Evolutionary conservation across 1,140 invertebrate genomes (phyloP), one percentile per base, ranked within the genome.

Genomic region (Scaptodrosophila lebanonensis): DNA sequence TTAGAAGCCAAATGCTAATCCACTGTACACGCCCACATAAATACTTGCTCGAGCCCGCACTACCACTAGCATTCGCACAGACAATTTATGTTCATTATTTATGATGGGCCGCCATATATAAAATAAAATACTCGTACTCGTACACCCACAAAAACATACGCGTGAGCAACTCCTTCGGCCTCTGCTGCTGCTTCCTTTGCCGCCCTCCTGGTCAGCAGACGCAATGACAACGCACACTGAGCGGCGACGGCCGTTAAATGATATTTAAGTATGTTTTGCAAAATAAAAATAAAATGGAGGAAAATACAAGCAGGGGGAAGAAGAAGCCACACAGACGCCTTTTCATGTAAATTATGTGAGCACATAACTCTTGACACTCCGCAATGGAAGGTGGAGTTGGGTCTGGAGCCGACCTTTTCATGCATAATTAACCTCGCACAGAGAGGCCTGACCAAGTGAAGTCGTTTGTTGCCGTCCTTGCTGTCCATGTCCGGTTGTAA

Each of bases 11-110:
- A 60, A 59, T 49, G 56, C 51, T 29, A 33, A 18, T 11, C 18
- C 42, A 25, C 18, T 30, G 13, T 43, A 39, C 3, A 33, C n/a
- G 20, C 8, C 20, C 32, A 42, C 18, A 60, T 25, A 36, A 33
- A 7, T 29, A 52, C 25, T 25, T 5, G 32, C 30, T 20, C n/a
- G n/a, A 36, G 5, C 6, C 3, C 18, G 15, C 25, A 35, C 25
- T 3, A 17, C 38, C 59, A 33, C 48, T 44, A 38, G 27, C 40
- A 53, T 54, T 32, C 17, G 39, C 42, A 22, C 50, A 49, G 45
- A 48, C 52, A 63, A 71, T 63, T 77, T 61, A 47, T 75, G 51
- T 66, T 61, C 52, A 72, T 72, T 77, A 72, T 76, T 67, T 67
- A 64, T 67, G 53, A 52, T 58, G 62, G 48, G 33, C 48, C 20